Base-by-base conservation (phyloP, 2,113 vertebrate genomes). In the Indicator maculatus region DNA sequence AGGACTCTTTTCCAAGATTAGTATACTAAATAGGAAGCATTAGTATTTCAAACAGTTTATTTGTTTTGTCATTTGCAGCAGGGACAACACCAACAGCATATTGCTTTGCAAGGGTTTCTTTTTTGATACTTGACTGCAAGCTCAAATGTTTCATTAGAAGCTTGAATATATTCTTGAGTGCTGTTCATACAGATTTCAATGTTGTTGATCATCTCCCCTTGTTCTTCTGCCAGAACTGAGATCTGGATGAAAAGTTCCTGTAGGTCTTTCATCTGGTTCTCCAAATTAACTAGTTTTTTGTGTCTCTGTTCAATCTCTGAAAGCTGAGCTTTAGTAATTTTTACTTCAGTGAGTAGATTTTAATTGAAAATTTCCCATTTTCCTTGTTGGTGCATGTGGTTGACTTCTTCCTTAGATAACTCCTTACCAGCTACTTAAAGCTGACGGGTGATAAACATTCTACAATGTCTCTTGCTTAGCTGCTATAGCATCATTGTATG, bases 361-460 rank as follows among this genome's bases (percentile, higher is more conserved):
- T 99, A 99, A 47, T 99, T 99, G 96, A 99, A 99, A 80, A 99
- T 97, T 80, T 99, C 98, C 99, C 99, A 99, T 92, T 99, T 98
- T 63, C 99, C 99, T 38, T 99, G 98, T 60, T 98, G 97, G 39
- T 99, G 96, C 99, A 99, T 99, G 69, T 99, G 97, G 21, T 98
- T 98, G 91, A 99, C 98, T 90, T 99, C 98, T 64, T 98, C 98
- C 91, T 99, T 99, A 1, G 98, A 96, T 23, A 99, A 93, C 7
- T 99, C 98, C 90, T 98, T 98, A 1, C 98, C 99, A 18, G 98
- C 98, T 6, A 99, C 98, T 95, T 99, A 99, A 58, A 99, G 98
- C 97, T 99, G 99, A 58, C 98, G 98, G 26, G 98, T 94, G 86
- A 99, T 99, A 88, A 99, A 99, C 28, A 96, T 97, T 96, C 98